Conservation (phyloP, 2,888 invertebrate species). For the Druceiella hillmani region DNA sequence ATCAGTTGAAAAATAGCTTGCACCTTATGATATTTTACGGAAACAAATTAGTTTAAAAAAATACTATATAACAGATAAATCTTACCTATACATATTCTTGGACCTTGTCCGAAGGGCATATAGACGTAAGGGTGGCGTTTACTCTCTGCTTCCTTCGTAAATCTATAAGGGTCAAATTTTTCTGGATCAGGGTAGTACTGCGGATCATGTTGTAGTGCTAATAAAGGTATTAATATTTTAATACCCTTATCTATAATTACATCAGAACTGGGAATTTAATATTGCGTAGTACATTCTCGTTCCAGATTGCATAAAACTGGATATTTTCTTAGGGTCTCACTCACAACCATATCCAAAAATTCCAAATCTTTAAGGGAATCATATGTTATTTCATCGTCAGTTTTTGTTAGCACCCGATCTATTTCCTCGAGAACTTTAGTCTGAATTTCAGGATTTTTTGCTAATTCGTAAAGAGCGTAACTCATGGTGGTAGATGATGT, state of each 20-base stretch:
- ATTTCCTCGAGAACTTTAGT: constrained; percentile 28
- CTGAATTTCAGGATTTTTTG: constrained; percentile 35
- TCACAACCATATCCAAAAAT: constrained; percentile 28
- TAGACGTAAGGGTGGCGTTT: constrained; percentile 33
- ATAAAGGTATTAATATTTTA: constrained; percentile 31
- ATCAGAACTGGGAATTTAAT: constrained; percentile 34
- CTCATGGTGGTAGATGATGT: constrained; percentile 38
- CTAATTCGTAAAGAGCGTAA: constrained; percentile 34
- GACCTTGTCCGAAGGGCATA: constrained; percentile 39
- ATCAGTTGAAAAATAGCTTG: too few relatives aligned
- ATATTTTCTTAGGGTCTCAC: constrained; percentile 40
- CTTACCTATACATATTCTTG: constrained; percentile 41
- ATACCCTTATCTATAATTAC: constrained; percentile 32
- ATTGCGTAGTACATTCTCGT: constrained; percentile 31
- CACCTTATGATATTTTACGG: too few relatives aligned
- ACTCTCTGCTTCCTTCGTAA: constrained; percentile 31
- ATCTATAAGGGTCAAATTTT: constrained; percentile 43
- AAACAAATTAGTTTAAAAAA: too few relatives aligned
- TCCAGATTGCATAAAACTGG: constrained; percentile 37
- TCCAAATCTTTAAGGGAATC: constrained; percentile 28
- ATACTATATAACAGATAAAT: too few relatives aligned
- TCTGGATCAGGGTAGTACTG: constrained; percentile 38
- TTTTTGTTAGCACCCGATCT: constrained; percentile 22
- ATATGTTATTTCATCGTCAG: constrained; percentile 26
- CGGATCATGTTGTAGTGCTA: constrained; percentile 38